Conservation (phyloP, 2,888 invertebrate species). For the Miltochrista miniata region DNA sequence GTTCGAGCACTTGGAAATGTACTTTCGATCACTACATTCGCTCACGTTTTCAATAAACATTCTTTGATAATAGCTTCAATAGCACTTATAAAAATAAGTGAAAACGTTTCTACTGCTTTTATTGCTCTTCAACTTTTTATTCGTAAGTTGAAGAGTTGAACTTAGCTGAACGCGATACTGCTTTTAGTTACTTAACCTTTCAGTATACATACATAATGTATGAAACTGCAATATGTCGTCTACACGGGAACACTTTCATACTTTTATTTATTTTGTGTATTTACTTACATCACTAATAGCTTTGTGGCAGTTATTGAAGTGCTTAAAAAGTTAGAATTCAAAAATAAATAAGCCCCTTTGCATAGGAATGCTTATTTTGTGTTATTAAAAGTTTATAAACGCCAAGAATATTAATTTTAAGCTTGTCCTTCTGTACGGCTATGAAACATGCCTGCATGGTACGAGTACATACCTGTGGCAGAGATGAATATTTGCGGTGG, state of each 20-base stretch:
- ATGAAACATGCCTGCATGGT: too few species aligned
- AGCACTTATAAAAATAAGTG: neutral
- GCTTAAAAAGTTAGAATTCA: neutral
- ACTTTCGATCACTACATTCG: too few species aligned
- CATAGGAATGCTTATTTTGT: too few species aligned
- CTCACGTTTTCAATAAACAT: too few species aligned
- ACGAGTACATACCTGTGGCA: too few species aligned
- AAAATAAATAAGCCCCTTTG: too few species aligned
- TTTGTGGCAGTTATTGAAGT: neutral
- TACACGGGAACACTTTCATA: neutral
- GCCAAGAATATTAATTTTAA: too few species aligned
- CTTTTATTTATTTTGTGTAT: neutral
- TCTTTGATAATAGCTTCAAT: too few species aligned
- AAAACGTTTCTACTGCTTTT: neutral
- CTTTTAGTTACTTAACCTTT: slow-evolving; percentile 1
- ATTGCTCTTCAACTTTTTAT: neutral
- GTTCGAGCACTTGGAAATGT: too few species aligned
- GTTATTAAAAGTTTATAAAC: neutral
- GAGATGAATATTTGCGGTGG: too few species aligned
- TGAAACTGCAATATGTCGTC: neutral
- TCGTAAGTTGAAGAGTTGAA: neutral
- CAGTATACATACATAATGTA: neutral
- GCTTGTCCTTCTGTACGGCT: too few species aligned
- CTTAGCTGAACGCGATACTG: slow-evolving; percentile 1
- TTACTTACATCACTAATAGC: neutral